Conservation (phyloP, 1,140 invertebrate genomes). For the Aphelenchoides avenae region DNA sequence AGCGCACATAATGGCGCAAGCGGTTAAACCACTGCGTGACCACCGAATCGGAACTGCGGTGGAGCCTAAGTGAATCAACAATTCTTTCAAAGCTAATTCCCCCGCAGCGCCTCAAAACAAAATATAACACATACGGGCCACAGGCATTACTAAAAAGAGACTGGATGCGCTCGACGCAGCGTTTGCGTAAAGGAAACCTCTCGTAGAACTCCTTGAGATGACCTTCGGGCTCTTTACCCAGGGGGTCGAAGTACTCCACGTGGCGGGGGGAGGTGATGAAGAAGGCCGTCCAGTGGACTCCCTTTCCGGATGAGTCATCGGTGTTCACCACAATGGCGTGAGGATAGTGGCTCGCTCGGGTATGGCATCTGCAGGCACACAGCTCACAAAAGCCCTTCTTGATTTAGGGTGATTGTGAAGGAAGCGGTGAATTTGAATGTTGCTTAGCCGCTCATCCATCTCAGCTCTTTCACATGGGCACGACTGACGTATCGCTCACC, state of each 20-base stretch:
- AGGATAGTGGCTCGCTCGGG: constrained; percentile 5
- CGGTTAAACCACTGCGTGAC: too few relatives aligned
- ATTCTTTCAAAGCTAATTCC: too few relatives aligned
- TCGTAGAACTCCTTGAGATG: neutral
- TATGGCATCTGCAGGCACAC: constrained; percentile 11
- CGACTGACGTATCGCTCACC: constrained; percentile 18
- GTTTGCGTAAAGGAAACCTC: neutral
- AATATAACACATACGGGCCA: constrained; percentile 1
- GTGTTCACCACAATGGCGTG: constrained; percentile 18
- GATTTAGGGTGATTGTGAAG: neutral
- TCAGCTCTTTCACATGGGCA: too few relatives aligned
- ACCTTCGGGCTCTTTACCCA: neutral
- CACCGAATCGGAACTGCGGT: too few relatives aligned
- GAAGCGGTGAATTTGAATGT: neutral
- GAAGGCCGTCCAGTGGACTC: neutral
- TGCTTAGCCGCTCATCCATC: constrained; percentile 20
- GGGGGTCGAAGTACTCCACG: neutral
- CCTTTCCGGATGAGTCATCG: neutral
- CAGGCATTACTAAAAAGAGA: neutral
- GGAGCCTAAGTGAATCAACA: too few relatives aligned
- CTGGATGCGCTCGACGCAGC: neutral
- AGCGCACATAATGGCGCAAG: too few relatives aligned
- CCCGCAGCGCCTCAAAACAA: constrained; percentile 1
- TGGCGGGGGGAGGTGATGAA: neutral
- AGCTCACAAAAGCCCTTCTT: constrained; percentile 17